Evolutionary conservation across 2,888 invertebrate genomes (phyloP).

Genomic region (Amiota communis): DNA sequence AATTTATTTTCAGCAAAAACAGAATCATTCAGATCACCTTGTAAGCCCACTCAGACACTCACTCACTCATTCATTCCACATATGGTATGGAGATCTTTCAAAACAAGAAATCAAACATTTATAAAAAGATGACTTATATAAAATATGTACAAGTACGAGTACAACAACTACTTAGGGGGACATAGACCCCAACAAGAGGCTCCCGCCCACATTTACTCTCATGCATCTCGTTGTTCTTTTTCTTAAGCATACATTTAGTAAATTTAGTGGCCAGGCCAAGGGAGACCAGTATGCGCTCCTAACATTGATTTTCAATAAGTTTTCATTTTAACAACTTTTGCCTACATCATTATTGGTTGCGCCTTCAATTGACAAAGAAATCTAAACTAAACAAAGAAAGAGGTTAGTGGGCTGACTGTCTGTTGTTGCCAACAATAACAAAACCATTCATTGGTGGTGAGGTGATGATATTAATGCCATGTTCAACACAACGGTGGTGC

Average conservation of each 20-base stretch:
- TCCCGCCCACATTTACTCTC: not conserved
- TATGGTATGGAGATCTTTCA: no score
- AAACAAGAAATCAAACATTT: no score
- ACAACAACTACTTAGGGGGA: no score
- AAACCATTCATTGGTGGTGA: no score
- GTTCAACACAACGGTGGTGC: not conserved
- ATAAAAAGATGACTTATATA: no score
- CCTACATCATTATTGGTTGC: not conserved
- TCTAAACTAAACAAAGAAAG: not conserved
- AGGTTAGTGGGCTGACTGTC: slow-evolving; percentile 4
- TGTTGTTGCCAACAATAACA: slow-evolving; percentile 1
- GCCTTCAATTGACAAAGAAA: not conserved
- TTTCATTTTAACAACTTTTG: not conserved
- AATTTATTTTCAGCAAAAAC: no score
- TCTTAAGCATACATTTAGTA: not conserved
- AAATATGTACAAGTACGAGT: no score
- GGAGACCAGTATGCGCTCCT: not conserved
- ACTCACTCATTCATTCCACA: no score
- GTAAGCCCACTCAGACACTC: not conserved
- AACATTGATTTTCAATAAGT: slow-evolving; percentile 27
- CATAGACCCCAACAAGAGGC: not conserved
- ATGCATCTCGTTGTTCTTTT: not conserved
- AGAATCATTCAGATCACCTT: not conserved
- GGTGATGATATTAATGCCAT: not conserved
- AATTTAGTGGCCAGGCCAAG: not conserved